Conservation (phyloP, 2,888 invertebrate species). For the Drosophila kuntzei region DNA sequence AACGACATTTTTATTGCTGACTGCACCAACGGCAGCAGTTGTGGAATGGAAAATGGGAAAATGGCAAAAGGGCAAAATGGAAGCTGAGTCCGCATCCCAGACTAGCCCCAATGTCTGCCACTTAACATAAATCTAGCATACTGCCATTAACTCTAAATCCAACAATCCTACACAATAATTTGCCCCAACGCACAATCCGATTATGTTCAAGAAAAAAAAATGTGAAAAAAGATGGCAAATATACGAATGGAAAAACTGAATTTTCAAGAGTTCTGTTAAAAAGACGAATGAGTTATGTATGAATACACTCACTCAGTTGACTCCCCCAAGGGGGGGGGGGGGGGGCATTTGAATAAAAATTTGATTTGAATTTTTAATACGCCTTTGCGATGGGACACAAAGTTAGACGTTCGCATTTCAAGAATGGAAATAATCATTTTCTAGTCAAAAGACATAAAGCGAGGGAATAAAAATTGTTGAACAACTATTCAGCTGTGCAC, state of each 20-base stretch:
- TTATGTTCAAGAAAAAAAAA: slow-evolving; percentile 31
- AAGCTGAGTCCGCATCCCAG: neutral
- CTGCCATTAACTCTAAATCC: slow-evolving; percentile 52
- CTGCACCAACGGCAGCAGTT: slow-evolving; percentile 22
- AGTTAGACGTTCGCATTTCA: slow-evolving; percentile 14
- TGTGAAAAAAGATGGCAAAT: neutral
- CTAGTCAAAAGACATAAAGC: slow-evolving; percentile 26
- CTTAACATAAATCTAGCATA: slow-evolving; percentile 69
- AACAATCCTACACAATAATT: slow-evolving; percentile 59
- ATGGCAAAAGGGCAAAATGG: slow-evolving; percentile 1
- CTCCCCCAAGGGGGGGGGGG: neutral
- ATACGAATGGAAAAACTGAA: neutral
- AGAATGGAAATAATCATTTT: slow-evolving; percentile 42
- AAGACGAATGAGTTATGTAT: slow-evolving; percentile 31
- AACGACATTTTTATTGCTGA: slow-evolving; percentile 67
- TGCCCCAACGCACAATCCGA: slow-evolving; percentile 60
- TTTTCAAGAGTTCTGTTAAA: slow-evolving; percentile 1
- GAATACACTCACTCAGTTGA: slow-evolving; percentile 3
- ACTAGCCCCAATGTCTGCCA: slow-evolving; percentile 44
- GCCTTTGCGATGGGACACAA: slow-evolving; percentile 5
- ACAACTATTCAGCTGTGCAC: slow-evolving; percentile 36
- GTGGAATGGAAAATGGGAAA: neutral
- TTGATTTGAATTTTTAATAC: slow-evolving; percentile 43
- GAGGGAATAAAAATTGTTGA: slow-evolving; percentile 21
- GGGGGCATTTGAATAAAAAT: slow-evolving; percentile 55